Percentiles rank a stretch among this genome's conserved stretches.
Evolutionary conservation across 2,113 vertebrate genomes (phyloP).

Genomic region (Cyanoramphus novaezelandiae): DNA sequence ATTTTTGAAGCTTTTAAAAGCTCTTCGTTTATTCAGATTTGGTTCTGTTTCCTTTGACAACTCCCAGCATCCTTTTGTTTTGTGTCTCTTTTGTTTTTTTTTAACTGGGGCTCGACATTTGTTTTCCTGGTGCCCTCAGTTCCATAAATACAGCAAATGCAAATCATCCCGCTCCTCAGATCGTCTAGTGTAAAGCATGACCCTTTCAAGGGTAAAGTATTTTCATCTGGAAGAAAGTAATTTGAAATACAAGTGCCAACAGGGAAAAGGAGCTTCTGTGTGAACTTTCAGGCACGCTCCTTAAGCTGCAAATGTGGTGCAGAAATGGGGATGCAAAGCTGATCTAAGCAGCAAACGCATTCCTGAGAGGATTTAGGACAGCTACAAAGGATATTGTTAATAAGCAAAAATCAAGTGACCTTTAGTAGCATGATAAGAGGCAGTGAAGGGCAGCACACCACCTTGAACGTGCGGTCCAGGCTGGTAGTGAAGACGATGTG

Average conservation of each 20-base stretch:
- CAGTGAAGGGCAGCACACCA: background rate
- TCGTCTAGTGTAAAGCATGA: background rate
- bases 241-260: background rate
- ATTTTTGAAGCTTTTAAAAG: background rate
- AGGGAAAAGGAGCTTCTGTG: accelerated
- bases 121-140: background rate
- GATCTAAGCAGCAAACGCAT: background rate
- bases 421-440: background rate
- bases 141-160: background rate
- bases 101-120: background rate
- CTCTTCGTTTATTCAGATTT: background rate
- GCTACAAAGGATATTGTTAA: background rate
- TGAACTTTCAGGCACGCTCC: background rate
- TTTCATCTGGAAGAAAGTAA: background rate
- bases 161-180: background rate
- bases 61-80: background rate
- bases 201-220: background rate
- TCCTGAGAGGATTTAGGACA: background rate
- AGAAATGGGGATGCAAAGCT: background rate
- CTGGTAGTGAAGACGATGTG: accelerated
- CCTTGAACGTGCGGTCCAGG: background rate
- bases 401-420: background rate
- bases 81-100: background rate
- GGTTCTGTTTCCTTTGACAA: background rate
- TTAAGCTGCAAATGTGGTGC: background rate